phyloP scores from a whole-genome alignment of 2,113 vertebrate species.

The Scytalopus superciliaris region DNA sequence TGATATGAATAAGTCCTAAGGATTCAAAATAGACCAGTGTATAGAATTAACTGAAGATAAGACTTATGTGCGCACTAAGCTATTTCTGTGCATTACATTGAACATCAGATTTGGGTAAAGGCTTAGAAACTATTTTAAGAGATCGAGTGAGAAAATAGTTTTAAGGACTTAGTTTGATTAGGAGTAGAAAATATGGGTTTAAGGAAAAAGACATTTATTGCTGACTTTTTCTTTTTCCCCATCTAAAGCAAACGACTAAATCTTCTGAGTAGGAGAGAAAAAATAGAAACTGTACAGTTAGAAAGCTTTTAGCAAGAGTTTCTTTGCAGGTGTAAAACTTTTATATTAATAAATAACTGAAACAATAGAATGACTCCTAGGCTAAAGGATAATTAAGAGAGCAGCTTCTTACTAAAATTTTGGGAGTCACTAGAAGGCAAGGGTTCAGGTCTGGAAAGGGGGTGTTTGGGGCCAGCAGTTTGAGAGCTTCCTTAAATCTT shows the following conservation, averaged over 20 bases:
- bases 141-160: conserved; percentile 60
- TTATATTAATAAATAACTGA: not conserved
- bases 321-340: not conserved
- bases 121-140: conserved; percentile 69
- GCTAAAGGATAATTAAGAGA: conserved; percentile 1
- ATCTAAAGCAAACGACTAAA: conserved; percentile 38
- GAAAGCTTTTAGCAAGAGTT: conserved; percentile 35
- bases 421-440: not conserved
- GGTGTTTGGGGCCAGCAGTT: not conserved
- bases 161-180: conserved; percentile 71
- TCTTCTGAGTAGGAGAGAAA: conserved; percentile 19
- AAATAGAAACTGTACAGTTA: conserved; percentile 41
- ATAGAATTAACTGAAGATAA: conserved; percentile 46
- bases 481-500: not conserved
- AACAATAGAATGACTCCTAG: not conserved
- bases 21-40: not conserved
- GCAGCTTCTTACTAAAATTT: not conserved
- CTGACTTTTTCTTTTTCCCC: conserved; percentile 12
- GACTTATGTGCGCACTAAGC: not conserved
- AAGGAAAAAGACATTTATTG: conserved; percentile 33
- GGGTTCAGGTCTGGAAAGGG: not conserved
- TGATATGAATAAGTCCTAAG: not conserved
- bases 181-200: conserved; percentile 43
- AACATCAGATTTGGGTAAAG: conserved; percentile 35
- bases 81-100: conserved; percentile 36